Evolutionary conservation across 2,888 invertebrate species (phyloP), one percentile per base, ranked within the genome.

Genomic region (Polietes domitor): DNA sequence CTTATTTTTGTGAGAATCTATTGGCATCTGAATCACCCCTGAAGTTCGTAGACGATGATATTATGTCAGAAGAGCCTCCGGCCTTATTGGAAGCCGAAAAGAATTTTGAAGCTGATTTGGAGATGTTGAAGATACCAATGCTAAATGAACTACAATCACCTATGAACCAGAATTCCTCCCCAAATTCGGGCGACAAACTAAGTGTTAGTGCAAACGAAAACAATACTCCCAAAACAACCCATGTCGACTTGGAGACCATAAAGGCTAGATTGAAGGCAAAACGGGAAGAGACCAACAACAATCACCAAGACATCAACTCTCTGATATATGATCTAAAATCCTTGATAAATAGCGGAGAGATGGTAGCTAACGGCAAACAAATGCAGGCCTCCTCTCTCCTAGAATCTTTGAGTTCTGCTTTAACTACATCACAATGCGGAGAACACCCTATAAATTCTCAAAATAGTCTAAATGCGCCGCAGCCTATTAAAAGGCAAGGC

Each of bases 101-200:
- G 26, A 88, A 88, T 26, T 87, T 87, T 41, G 88, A 89, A 32
- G 88, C 87, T 4, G 89, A 89, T 71, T 82, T 89, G 28, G 89
- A 89, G 85, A 87, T 88, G 86, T 65, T 89, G 32, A 87, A 83
- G 61, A 89, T 89, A 41, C 89, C 89, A 0, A 88, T 89, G 72
- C 74, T 89, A 10, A 86, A 86, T 26, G 77, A 89, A 26, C 82
- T 88, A 4, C 75, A 85, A 0, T 88, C 89, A 0, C 85, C 87
- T 0, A 73, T 4, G 70, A 83, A 0, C 43, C 80, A 4, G 37
- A 53, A 43, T 19, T 15, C 12, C 26, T 21, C 32, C 17, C 37
- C 50, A 0, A 15, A 24, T 9, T n/a, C 41, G 9, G 21, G 5
- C 0, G 9, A 65, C 2, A 37, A 32, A 65, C 19, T 1, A 2